A percentile compares a stretch with the other conserved stretches of the same genome.
Evolutionary conservation across 2,113 vertebrate genomes (phyloP).

Genomic region (Pitta sordida): DNA sequence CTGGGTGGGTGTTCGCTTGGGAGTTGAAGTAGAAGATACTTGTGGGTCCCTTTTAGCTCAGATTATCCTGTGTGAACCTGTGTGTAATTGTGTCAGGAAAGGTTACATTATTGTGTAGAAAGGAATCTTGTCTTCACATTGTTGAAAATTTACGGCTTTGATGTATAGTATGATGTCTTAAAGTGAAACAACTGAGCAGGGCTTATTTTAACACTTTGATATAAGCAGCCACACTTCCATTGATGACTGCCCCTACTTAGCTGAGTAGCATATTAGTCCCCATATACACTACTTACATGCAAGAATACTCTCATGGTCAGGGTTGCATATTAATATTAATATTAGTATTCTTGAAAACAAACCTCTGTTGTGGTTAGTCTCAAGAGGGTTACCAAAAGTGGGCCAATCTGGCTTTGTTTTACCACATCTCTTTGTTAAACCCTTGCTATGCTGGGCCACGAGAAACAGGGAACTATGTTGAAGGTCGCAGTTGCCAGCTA

Average conservation of each 20-base stretch:
- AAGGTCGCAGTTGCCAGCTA: background rate
- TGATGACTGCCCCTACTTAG: background rate
- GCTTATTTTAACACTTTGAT: background rate
- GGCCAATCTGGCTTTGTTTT: background rate
- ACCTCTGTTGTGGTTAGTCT: background rate
- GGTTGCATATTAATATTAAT: too few relatives aligned
- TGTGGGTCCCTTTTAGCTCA: too few relatives aligned
- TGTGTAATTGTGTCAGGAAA: too few relatives aligned
- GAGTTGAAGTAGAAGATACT: too few relatives aligned
- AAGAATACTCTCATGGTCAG: background rate
- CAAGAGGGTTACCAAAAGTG: background rate
- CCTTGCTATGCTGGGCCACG: background rate
- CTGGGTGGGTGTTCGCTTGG: too few relatives aligned
- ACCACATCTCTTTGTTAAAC: background rate
- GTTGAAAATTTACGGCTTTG: fast-evolving
- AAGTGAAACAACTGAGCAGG: background rate
- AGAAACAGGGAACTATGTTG: background rate
- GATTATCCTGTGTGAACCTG: too few relatives aligned
- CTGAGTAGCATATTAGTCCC: background rate
- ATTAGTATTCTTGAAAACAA: background rate
- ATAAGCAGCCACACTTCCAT: background rate
- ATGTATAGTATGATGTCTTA: background rate
- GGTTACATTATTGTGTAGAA: background rate
- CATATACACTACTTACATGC: background rate
- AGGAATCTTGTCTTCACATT: background rate